Conservation (phyloP, 2,797 vertebrate genomes). For the Prionace glauca region DNA sequence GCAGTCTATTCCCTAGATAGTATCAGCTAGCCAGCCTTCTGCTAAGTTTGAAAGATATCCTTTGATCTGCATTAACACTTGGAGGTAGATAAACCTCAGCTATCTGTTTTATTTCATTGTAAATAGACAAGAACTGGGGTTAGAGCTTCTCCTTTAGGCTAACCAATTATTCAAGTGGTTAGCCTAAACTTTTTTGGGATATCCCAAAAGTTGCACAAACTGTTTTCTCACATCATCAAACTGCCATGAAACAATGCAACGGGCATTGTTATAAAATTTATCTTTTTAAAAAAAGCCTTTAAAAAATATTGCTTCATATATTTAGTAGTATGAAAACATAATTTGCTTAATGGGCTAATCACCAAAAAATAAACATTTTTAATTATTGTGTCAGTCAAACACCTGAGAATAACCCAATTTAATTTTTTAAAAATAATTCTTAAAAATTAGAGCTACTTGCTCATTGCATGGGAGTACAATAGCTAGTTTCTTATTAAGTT, state of each 20-base stretch:
- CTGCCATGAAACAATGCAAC: too few relatives aligned
- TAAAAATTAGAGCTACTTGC: too few relatives aligned
- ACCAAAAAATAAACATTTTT: not conserved
- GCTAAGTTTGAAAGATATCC: not conserved
- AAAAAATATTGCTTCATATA: not conserved
- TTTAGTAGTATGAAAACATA: not conserved
- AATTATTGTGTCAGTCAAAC: not conserved
- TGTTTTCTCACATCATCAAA: too few relatives aligned
- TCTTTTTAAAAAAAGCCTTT: not conserved
- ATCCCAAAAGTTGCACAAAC: too few relatives aligned
- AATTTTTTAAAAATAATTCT: too few relatives aligned
- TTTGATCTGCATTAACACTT: not conserved
- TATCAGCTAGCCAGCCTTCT: not conserved
- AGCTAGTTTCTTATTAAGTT: too few relatives aligned
- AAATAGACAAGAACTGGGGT: not conserved
- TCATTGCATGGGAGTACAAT: too few relatives aligned
- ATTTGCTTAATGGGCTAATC: not conserved
- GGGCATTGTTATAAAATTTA: too few relatives aligned
- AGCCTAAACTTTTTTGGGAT: too few relatives aligned
- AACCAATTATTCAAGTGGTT: too few relatives aligned
- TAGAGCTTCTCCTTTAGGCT: not conserved
- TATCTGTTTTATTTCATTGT: not conserved
- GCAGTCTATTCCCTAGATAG: not conserved
- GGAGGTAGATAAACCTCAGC: not conserved
- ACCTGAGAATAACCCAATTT: not conserved